These are phyloP conservation scores for Polia nebulosa DNA, from an alignment of 2,888 invertebrate species.

Conservation along the genomic window DNA sequence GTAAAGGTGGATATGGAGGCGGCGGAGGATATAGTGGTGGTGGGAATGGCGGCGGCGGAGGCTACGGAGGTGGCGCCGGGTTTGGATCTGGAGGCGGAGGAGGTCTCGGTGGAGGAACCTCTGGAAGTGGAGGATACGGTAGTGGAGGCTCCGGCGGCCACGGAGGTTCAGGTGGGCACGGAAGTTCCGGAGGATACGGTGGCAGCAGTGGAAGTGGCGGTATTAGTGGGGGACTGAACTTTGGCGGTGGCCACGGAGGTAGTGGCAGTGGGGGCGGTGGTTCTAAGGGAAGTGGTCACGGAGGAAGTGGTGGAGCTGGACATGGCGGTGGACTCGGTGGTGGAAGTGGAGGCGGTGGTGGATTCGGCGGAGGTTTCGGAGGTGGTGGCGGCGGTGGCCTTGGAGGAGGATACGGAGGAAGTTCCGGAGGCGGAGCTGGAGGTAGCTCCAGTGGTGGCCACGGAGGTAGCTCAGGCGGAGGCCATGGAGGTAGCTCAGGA, in stretches of 20 bases:
- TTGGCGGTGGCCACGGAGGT: conserved; percentile 61
- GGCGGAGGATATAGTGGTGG: conserved; percentile 80
- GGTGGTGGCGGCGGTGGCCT: conserved; percentile 31
- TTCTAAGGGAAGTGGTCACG: conserved; percentile 45
- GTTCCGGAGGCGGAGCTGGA: conserved; percentile 18
- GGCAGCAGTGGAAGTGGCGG: conserved; percentile 51
- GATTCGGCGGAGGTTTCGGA: conserved; percentile 66
- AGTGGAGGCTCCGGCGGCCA: conserved; percentile 40
- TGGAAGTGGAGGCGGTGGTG: conserved; percentile 41
- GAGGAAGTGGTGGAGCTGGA: conserved; percentile 24
- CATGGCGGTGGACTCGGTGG: conserved; percentile 55
- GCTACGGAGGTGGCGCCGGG: conserved; percentile 64
- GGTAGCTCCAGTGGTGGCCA: conserved; percentile 29
- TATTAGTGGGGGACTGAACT: conserved; percentile 50
- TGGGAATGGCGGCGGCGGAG: conserved; percentile 76
- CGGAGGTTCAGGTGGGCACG: conserved; percentile 55
- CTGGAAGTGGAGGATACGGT: conserved; percentile 65
- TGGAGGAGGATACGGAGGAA: conserved; percentile 30
- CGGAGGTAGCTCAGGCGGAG: conserved; percentile 65
- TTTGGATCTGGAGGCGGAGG: conserved; percentile 62
- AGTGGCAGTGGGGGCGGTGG: conserved; percentile 10
- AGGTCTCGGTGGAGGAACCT: conserved; percentile 63
- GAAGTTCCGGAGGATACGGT: conserved; percentile 52
- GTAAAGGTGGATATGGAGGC: conserved; percentile 85
- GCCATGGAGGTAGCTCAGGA: conserved; percentile 63